Percentiles rank a stretch among this genome's conserved stretches.
These are phyloP conservation scores for Serrognathus titanus DNA, from an alignment of 2,888 invertebrate species.

Conservation along the genomic window DNA sequence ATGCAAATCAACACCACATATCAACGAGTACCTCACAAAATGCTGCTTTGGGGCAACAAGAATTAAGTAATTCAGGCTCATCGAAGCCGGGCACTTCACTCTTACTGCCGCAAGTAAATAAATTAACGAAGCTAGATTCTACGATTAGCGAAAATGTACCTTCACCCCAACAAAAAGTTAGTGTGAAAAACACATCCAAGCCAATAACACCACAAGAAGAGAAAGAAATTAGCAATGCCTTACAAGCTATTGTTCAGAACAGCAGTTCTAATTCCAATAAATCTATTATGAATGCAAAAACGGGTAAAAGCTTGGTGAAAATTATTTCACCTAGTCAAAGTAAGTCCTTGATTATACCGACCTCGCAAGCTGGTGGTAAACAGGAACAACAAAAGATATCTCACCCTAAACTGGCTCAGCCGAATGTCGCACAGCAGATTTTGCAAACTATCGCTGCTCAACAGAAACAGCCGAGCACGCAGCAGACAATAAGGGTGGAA, in stretches of 20 bases:
- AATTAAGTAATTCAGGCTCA: constrained; percentile 1
- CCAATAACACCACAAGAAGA: constrained; percentile 24
- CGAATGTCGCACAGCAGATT: constrained; percentile 40
- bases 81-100: constrained; percentile 17
- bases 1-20: constrained; percentile 1
- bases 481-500: constrained; percentile 29
- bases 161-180: constrained; percentile 3
- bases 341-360: constrained; percentile 51
- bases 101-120: constrained; percentile 17
- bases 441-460: constrained; percentile 40
- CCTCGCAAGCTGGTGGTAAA: constrained; percentile 27
- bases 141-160: neutral
- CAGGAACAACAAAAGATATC: constrained; percentile 34
- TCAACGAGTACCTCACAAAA: constrained; percentile 6
- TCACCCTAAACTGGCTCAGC: constrained; percentile 31
- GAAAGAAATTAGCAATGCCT: constrained; percentile 44
- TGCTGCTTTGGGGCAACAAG: constrained; percentile 3
- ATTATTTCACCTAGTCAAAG: constrained; percentile 45
- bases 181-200: constrained; percentile 6
- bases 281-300: constrained; percentile 23
- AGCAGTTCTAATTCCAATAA: constrained; percentile 27
- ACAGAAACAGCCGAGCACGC: constrained; percentile 36
- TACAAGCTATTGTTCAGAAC: constrained; percentile 42
- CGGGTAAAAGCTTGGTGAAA: constrained; percentile 43
- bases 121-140: constrained; percentile 8